These are phyloP conservation scores for Rhinolophus sinicus DNA, from an alignment of 2,113 vertebrate species.

Conservation along the genomic window DNA sequence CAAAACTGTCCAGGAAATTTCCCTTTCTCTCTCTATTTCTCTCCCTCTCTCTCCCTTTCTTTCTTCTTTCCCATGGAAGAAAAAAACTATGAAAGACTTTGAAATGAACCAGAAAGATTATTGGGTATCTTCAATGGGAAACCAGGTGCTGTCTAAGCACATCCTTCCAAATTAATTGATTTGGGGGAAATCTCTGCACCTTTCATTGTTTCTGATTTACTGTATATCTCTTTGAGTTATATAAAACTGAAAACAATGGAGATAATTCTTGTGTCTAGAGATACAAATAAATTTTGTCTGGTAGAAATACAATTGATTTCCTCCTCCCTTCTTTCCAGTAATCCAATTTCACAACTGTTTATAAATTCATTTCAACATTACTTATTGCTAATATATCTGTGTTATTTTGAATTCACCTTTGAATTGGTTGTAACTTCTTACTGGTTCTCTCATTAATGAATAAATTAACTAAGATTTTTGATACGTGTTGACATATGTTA, in stretches of 20 bases:
- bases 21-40: neutral
- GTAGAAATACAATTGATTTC: neutral
- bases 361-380: neutral
- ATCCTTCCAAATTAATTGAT: neutral
- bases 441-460: neutral
- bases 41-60: neutral
- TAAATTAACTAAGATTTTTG: neutral
- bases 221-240: neutral
- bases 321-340: neutral
- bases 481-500: neutral
- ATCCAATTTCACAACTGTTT: neutral
- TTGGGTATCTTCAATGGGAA: neutral
- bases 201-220: neutral
- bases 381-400: neutral
- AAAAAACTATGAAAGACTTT: neutral
- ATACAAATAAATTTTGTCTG: neutral
- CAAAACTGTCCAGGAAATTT: neutral
- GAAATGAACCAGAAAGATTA: neutral
- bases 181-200: neutral
- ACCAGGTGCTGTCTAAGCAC: neutral
- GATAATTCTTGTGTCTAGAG: neutral
- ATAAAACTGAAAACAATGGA: neutral
- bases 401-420: neutral
- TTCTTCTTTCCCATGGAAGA: neutral
- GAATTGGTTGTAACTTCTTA: neutral